phyloP scores from a whole-genome alignment of 2,888 invertebrate species.

The Serripes groenlandicus region DNA sequence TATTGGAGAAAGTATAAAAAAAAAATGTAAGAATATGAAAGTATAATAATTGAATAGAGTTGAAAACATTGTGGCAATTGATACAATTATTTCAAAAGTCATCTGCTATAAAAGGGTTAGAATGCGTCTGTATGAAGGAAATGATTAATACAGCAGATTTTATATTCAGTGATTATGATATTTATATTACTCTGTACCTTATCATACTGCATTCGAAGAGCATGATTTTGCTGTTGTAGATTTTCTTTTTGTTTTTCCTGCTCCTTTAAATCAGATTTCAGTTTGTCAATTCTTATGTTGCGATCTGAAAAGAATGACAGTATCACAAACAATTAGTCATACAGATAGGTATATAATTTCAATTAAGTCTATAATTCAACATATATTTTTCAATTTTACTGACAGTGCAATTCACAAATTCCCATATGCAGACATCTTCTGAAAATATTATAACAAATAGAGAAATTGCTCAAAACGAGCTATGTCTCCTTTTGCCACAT shows the following conservation, averaged over 20 bases:
- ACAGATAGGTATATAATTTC: not conserved
- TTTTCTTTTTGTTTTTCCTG: constrained; percentile 92
- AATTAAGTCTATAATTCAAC: not conserved
- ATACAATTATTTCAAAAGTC: too few relatives aligned
- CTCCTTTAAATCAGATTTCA: constrained; percentile 92
- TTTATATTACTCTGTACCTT: too few relatives aligned
- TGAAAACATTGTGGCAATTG: too few relatives aligned
- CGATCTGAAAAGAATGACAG: constrained; percentile 89
- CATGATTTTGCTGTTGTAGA: constrained; percentile 92
- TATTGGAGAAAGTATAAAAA: too few relatives aligned
- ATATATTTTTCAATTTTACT: not conserved
- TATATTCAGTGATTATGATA: too few relatives aligned
- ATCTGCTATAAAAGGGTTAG: too few relatives aligned
- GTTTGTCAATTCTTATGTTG: constrained; percentile 92
- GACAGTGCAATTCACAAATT: not conserved
- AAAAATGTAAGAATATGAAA: too few relatives aligned
- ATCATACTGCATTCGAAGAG: constrained; percentile 92
- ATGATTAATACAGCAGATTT: too few relatives aligned
- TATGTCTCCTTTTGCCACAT: not conserved
- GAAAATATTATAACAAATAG: not conserved
- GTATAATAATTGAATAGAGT: too few relatives aligned
- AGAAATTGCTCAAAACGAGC: not conserved
- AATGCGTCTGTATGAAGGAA: too few relatives aligned
- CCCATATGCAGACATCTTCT: not conserved
- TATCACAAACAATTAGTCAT: not conserved